Base-by-base conservation (phyloP, 2,113 vertebrate genomes). In the Phasianus colchicus region DNA sequence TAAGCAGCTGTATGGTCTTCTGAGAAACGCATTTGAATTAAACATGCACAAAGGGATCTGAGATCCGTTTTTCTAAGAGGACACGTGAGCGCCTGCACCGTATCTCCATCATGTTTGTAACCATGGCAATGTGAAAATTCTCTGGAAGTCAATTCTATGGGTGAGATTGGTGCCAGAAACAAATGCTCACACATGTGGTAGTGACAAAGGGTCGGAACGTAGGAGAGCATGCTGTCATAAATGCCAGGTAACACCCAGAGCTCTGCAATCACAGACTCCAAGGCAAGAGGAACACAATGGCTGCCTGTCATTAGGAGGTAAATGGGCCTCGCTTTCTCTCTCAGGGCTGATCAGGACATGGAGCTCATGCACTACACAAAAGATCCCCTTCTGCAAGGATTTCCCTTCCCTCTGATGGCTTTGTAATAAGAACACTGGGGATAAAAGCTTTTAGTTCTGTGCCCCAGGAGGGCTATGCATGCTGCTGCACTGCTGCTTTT, bases 101-200 rank as follows among this genome's bases (percentile, higher is more conserved):
- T 48, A 25, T 60, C 88, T 92, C 80, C 87, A 78, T 92, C 42
- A 57, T 78, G 64, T 45, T 91, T 58, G 80, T 96, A 88, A 61
- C 94, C 72, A 92, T 92, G 75, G 82, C 67, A 93, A 96, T 90
- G 32, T n/a, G 63, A 89, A n/a, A 43, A 88, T 79, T 71, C 84
- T 50, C 82, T 65, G 13, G 24, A 36, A 79, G 42, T 42, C 32
- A 15, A 9, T 71, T 86, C 69, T 60, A 34, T 91, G 34, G 27
- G 47, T 47, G 48, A 89, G 73, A 89, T 64, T 71, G 18, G 0
- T 47, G 71, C 67, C 45, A 64, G 38, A 24, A 77, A 47, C 58
- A 24, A 63, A 45, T 11, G 24, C 65, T 71, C 61, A 24, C 45
- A 74, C 3, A 1, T 9, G 3, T 36, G 67, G 36, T 24, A 77